Base-by-base conservation (phyloP, 2,113 vertebrate genomes). In the Sceloporus tristichus region DNA sequence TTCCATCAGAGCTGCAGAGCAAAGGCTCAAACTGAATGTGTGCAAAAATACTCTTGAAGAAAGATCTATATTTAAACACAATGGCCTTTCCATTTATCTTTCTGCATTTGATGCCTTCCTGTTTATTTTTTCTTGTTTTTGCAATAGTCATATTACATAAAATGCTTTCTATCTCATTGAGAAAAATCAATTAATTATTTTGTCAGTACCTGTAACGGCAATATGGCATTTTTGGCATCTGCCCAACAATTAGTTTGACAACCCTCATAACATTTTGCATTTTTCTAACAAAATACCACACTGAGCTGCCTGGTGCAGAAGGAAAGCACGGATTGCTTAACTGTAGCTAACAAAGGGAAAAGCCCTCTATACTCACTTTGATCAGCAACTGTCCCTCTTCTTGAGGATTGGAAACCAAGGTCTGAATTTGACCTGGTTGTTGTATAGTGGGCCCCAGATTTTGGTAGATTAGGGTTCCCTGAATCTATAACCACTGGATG, bases 101-200 rank as follows among this genome's bases (percentile, higher is more conserved):
- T 54, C 48, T 79, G 53, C 25, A 79, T n/a, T 29, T 79, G 53
- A 25, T 5, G 27, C 23, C 48, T 79, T 56, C 53, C 53, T 9
- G 14, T 14, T 18, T 38, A 18, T 16, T 13, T 27, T 29, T 16
- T 16, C 11, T 29, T 11, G 1, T 54, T 42, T 79, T 14, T 29
- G 34, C 25, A 71, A 34, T 53, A 54, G 56, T 0, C 84, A 54
- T 75, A 54, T n/a, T 53, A 34, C 34, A 59, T 18, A 92, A 54
- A 9, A 71, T 29, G 75, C 29, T 85, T 91, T 27, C 3, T 82
- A 85, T 90, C 92, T 87, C 75, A 59, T 76, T 54, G 82, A 13
- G 6, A 29, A 94, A 74, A 54, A 89, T 25, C 9, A 73, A 94
- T 29, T 71, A 75, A 93, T 21, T 66, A 54, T 81, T 23, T 14